These are phyloP conservation scores for Platyrinchus mystaceus DNA, from an alignment of 2,797 vertebrate genomes.

Conservation along the genomic window DNA sequence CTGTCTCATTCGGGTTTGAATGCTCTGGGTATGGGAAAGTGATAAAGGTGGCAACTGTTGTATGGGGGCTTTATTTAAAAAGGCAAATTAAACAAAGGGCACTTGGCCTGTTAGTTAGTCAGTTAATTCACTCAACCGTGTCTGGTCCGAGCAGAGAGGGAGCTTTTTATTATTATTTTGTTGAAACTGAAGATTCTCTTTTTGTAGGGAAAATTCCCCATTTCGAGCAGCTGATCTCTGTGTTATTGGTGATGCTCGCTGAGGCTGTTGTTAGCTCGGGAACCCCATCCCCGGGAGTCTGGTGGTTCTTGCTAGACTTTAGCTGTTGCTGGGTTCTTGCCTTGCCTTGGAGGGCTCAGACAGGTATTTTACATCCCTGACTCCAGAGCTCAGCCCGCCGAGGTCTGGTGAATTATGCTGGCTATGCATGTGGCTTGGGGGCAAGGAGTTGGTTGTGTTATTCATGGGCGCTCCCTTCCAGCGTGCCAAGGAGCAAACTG, in stretches of 20 bases:
- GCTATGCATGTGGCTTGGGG: conserved; percentile 43
- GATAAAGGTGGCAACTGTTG: neutral
- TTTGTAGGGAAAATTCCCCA: neutral
- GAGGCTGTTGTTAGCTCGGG: neutral
- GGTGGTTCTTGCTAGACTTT: neutral
- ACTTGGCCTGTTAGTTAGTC: neutral
- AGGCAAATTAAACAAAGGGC: neutral
- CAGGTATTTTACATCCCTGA: conserved; percentile 38
- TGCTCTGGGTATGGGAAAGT: neutral
- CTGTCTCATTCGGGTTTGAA: neutral
- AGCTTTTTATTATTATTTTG: neutral
- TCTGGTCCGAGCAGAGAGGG: neutral
- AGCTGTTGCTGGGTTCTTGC: neutral
- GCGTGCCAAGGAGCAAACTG: conserved; percentile 52
- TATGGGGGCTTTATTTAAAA: neutral
- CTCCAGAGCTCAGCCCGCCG: conserved; percentile 1
- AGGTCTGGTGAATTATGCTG: conserved; percentile 51
- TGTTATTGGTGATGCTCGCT: neutral
- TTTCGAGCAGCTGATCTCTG: neutral
- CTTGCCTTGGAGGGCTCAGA: conserved; percentile 47
- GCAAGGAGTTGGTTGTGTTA: conserved; percentile 36
- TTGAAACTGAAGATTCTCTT: neutral
- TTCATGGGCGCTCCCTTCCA: conserved; percentile 39
- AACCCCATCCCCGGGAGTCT: neutral
- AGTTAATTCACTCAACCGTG: neutral